These are phyloP conservation scores for Phoenicopterus ruber DNA, from an alignment of 2,113 vertebrate species.

Conservation along the genomic window DNA sequence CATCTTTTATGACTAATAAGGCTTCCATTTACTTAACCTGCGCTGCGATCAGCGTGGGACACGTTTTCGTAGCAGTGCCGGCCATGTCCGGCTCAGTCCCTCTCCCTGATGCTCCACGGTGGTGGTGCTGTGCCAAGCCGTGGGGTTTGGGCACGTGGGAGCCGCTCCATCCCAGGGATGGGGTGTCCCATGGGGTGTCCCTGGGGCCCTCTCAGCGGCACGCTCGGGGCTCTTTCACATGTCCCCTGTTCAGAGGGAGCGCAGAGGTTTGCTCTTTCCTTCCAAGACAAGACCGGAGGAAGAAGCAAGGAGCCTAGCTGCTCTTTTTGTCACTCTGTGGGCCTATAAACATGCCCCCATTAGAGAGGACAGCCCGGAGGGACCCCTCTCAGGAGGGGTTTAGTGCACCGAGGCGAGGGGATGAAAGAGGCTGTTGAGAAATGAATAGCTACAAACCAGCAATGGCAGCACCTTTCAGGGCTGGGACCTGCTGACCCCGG, in stretches of 20 bases:
- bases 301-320: not conserved
- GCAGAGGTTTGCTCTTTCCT: not conserved
- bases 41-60: not conserved
- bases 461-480: not conserved
- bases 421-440: not conserved
- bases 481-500: not conserved
- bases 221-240: not conserved
- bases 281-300: not conserved
- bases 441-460: not conserved
- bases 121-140: not conserved
- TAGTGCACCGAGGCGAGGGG: fast-evolving
- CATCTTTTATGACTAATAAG: slow-evolving; percentile 30
- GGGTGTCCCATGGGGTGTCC: not conserved
- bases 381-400: not conserved
- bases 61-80: fast-evolving
- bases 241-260: not conserved
- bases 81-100: not conserved
- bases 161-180: not conserved
- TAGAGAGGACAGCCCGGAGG: not conserved
- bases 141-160: not conserved
- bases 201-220: not conserved
- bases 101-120: not conserved
- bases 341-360: not conserved
- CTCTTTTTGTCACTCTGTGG: not conserved
- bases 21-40: not conserved